A percentile compares a stretch with the other conserved stretches of the same genome.
phyloP scores from a whole-genome alignment of 2,113 vertebrate species.

The Physeter macrocephalus region DNA sequence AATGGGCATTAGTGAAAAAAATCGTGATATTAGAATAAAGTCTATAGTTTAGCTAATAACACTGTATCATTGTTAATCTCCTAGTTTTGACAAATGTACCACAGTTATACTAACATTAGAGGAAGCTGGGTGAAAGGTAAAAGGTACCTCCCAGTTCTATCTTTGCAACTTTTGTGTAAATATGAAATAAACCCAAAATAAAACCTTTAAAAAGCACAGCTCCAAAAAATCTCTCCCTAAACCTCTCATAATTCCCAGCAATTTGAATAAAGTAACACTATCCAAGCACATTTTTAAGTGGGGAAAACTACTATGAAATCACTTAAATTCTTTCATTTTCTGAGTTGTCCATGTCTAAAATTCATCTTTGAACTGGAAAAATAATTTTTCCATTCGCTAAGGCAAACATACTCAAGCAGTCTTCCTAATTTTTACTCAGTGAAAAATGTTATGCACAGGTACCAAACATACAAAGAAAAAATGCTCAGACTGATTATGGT shows the following conservation, averaged over 20 bases:
- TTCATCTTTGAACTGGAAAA: constrained; percentile 34
- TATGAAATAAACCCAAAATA: background rate
- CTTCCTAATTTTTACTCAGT: constrained; percentile 29
- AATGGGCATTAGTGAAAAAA: background rate
- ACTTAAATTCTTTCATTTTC: constrained; percentile 10
- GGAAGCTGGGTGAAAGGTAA: background rate
- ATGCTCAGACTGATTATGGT: background rate
- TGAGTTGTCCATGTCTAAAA: background rate
- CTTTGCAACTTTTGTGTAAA: constrained; percentile 18
- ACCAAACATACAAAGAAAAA: background rate
- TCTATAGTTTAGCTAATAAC: background rate
- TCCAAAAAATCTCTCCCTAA: background rate
- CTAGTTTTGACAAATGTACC: background rate
- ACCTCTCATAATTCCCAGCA: background rate
- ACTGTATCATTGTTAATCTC: background rate
- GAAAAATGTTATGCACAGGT: constrained; percentile 2
- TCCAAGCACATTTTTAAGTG: background rate
- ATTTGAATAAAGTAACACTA: constrained; percentile 12
- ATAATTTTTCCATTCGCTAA: background rate
- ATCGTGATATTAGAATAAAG: background rate
- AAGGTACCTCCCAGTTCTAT: background rate
- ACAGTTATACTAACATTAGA: background rate
- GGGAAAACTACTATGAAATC: background rate
- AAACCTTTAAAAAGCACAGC: background rate
- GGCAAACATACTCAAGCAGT: background rate